Evolutionary conservation across 2,888 invertebrate genomes (phyloP).

Genomic region (Lasioglossum calceatum): DNA sequence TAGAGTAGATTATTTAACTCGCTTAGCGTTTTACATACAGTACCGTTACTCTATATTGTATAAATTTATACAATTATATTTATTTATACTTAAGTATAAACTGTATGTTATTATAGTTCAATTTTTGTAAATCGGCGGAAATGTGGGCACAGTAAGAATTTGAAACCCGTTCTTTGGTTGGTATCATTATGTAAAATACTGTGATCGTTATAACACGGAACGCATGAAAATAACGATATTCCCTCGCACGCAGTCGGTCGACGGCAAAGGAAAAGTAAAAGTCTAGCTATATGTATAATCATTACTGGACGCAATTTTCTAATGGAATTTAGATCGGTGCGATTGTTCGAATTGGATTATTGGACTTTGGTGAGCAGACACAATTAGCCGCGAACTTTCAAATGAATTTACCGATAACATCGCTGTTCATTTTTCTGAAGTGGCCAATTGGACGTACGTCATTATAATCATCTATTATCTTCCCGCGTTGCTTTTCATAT

Average conservation of each 20-base stretch:
- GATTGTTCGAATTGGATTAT: neutral
- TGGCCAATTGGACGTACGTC: neutral
- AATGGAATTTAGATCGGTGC: slow-evolving; percentile 33
- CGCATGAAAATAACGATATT: neutral
- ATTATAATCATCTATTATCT: neutral
- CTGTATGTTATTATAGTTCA: no score
- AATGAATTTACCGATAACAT: neutral
- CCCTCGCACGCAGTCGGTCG: neutral
- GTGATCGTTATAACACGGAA: neutral
- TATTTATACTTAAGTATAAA: no score
- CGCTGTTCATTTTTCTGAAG: neutral
- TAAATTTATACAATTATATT: no score
- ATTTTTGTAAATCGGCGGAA: neutral
- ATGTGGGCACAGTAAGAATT: neutral
- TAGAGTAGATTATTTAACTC: neutral
- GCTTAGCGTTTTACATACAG: neutral
- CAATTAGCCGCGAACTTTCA: neutral
- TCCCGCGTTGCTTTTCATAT: neutral
- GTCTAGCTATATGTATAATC: neutral
- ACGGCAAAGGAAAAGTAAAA: neutral
- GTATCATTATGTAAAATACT: neutral
- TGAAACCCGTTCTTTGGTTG: neutral
- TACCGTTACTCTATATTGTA: no score
- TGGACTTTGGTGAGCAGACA: neutral
- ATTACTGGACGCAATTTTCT: slow-evolving; percentile 36